Evolutionary conservation across 1,140 invertebrate genomes (phyloP).

Genomic region (Caerostris extrusa): DNA sequence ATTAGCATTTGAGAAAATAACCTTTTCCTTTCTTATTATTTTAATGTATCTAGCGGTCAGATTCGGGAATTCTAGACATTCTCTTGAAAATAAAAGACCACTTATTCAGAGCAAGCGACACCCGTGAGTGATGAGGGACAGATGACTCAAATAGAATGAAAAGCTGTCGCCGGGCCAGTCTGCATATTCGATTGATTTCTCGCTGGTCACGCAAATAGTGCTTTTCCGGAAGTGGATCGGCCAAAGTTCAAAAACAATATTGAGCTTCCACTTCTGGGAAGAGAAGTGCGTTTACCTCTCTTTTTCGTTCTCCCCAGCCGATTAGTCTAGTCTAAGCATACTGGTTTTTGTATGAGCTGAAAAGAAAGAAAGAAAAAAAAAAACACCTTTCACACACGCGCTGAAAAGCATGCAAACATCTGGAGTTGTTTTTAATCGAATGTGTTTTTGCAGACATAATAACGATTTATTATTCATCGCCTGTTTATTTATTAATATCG

Average conservation of each 20-base stretch:
- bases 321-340: slow-evolving; percentile 20
- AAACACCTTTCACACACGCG: background rate
- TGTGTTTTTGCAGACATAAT: background rate
- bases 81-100: slow-evolving; percentile 1
- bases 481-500: background rate
- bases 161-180: background rate
- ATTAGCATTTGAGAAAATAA: slow-evolving; percentile 27
- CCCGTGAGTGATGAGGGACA: background rate
- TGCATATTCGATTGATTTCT: slow-evolving; percentile 38
- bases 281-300: slow-evolving; percentile 43
- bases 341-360: background rate
- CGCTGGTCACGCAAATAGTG: background rate
- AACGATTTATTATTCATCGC: background rate
- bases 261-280: slow-evolving; percentile 14
- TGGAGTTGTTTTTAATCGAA: background rate
- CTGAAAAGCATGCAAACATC: background rate
- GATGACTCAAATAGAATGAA: background rate
- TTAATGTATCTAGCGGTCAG: background rate
- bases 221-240: slow-evolving; percentile 15
- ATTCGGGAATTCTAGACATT: background rate
- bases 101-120: slow-evolving; percentile 21
- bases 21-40: slow-evolving; percentile 2
- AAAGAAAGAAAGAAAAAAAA: background rate
- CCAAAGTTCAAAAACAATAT: slow-evolving; percentile 33
- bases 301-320: background rate